Evolutionary conservation across 2,888 invertebrate species (phyloP).

Genomic region (Leptopilina syphax): DNA sequence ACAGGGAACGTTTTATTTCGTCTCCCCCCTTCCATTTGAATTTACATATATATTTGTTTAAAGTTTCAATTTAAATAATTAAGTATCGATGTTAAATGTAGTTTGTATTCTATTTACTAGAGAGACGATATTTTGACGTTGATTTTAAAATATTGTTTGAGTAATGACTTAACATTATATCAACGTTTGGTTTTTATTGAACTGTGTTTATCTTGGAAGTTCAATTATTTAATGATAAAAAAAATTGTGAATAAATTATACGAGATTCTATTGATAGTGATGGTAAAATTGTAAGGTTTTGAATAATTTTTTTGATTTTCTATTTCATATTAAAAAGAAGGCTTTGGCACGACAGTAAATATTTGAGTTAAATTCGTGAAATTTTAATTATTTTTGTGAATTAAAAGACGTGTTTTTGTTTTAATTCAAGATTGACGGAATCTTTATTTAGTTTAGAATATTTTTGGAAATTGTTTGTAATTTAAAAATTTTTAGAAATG

Average conservation of each 20-base stretch:
- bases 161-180: neutral
- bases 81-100: neutral
- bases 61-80: conserved; percentile 20
- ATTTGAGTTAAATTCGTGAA: neutral
- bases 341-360: neutral
- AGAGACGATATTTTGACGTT: neutral
- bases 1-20: conserved; percentile 16
- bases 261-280: too few species aligned
- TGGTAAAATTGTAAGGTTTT: too few species aligned
- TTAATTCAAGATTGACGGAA: neutral
- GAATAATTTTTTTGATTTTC: neutral
- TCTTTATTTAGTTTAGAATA: neutral
- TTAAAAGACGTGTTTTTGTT: neutral
- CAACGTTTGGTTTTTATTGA: conserved; percentile 6
- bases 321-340: neutral
- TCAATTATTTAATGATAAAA: neutral
- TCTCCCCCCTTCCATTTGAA: conserved; percentile 1
- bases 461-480: neutral
- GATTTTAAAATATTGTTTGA: neutral
- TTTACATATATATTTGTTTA: neutral
- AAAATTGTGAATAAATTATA: neutral
- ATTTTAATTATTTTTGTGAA: neutral
- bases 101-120: neutral
- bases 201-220: neutral
- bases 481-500: conserved; percentile 15